A percentile compares a stretch with the other conserved stretches of the same genome.
Evolutionary conservation across 1,140 invertebrate species (phyloP).

Genomic region (Sogatella furcifera): DNA sequence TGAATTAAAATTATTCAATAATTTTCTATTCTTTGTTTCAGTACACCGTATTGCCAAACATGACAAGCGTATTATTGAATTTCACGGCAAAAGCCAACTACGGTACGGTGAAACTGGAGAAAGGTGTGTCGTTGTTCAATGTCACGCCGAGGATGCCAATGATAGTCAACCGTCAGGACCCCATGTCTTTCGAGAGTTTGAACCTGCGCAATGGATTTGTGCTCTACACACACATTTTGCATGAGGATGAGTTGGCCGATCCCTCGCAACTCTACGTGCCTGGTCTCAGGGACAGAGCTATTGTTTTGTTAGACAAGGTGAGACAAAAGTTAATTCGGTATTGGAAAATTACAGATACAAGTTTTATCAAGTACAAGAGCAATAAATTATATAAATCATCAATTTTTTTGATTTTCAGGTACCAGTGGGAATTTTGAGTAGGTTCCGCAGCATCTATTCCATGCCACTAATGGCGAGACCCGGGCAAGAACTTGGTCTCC

Average conservation of each 20-base stretch:
- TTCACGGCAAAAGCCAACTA: constrained; percentile 37
- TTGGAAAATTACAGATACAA: no score
- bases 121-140: constrained; percentile 35
- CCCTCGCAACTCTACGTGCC: constrained; percentile 29
- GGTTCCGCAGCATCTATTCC: constrained; percentile 1
- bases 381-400: no score
- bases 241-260: constrained; percentile 33
- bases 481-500: constrained; percentile 46
- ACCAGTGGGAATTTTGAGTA: constrained; percentile 4
- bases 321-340: no score
- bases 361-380: no score
- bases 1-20: no score
- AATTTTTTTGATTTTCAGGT: background rate
- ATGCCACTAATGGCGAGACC: constrained; percentile 4
- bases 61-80: background rate
- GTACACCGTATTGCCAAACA: constrained; percentile 36
- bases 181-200: constrained; percentile 51
- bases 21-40: no score
- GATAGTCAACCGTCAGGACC: constrained; percentile 27
- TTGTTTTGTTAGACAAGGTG: constrained; percentile 59
- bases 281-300: constrained; percentile 48
- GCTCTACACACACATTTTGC: constrained; percentile 55
- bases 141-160: constrained; percentile 23
- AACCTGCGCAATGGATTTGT: constrained; percentile 51
- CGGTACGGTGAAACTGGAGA: constrained; percentile 38